A percentile compares a stretch with the other conserved stretches of the same genome.
Conservation (phyloP, 2,888 invertebrate species). For the Drosophila subsilvestris region DNA sequence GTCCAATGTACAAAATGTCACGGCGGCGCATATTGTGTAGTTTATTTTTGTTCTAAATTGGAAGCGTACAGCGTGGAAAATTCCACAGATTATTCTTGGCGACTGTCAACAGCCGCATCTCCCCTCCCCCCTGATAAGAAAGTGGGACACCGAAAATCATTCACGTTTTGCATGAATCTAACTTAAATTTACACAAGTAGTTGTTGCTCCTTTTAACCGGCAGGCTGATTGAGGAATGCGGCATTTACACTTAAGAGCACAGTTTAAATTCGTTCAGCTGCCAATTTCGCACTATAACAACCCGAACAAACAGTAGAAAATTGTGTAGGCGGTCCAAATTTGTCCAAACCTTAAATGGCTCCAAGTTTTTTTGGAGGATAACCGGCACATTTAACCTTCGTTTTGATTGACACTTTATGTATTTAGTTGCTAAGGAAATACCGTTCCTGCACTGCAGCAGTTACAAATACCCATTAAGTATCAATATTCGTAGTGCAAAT, state of each 20-base stretch:
- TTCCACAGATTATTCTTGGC: constrained; percentile 22
- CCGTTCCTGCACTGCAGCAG: not conserved
- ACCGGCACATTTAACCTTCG: not conserved
- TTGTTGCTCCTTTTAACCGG: not conserved
- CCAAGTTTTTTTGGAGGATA: not conserved
- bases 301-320: not conserved
- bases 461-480: not conserved
- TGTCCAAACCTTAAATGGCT: too few relatives aligned
- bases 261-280: constrained; percentile 17
- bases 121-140: not conserved
- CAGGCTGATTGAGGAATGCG: not conserved
- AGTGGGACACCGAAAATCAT: not conserved
- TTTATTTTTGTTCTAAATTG: constrained; percentile 1
- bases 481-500: too few relatives aligned
- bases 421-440: not conserved
- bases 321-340: not conserved
- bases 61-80: constrained; percentile 17
- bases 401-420: not conserved
- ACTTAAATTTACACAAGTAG: constrained; percentile 1
- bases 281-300: constrained; percentile 13
- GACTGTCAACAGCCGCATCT: constrained; percentile 9
- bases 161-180: not conserved
- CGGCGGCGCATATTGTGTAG: not conserved
- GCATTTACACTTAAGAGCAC: not conserved
- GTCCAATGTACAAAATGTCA: constrained; percentile 23